Conservation (phyloP, 2,113 vertebrate genomes). For the Dicerorhinus sumatrensis region DNA sequence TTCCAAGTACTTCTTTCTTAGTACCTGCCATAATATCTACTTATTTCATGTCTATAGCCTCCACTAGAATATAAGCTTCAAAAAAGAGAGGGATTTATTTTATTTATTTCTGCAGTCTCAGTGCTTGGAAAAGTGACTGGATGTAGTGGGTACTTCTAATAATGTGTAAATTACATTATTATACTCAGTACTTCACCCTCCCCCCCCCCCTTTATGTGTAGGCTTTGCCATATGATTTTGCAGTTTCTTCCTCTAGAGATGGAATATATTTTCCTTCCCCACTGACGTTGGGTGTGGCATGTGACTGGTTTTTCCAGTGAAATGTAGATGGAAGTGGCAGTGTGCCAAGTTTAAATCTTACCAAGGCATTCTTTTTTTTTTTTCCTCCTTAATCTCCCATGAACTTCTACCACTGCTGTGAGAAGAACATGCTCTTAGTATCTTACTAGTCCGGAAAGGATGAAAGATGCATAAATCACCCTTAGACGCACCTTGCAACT, state of each 20-base stretch:
- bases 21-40: not conserved
- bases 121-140: not conserved
- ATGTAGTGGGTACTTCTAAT: not conserved
- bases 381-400: not conserved
- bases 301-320: not conserved
- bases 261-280: not conserved
- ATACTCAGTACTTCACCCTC: not conserved
- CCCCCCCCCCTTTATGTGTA: not conserved
- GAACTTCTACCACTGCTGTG: not conserved
- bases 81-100: not conserved
- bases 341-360: not conserved
- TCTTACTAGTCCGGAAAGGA: not conserved
- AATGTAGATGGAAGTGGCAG: not conserved
- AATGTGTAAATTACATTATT: not conserved
- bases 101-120: not conserved
- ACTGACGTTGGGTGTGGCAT: not conserved
- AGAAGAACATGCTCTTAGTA: not conserved
- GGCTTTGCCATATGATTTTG: not conserved
- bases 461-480: not conserved
- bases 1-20: not conserved
- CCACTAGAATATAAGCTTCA: not conserved
- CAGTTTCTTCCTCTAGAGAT: not conserved
- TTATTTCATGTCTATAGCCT: not conserved
- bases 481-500: not conserved
- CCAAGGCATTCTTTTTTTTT: not conserved